Conservation (phyloP, 2,113 vertebrate genomes). For the rat (Rattus norvegicus) region DNA sequence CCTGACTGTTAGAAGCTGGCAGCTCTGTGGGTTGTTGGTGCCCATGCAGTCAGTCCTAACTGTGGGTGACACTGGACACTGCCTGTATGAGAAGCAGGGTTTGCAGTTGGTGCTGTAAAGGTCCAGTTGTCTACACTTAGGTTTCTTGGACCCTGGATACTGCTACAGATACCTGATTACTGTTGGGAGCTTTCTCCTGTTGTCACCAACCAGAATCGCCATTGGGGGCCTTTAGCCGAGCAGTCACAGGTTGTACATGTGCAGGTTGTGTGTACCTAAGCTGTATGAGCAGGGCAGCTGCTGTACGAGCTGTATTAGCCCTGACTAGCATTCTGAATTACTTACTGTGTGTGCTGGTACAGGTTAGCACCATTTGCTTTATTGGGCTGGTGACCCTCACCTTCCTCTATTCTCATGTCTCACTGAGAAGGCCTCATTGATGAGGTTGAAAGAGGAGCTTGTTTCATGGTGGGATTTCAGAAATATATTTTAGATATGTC, state of each 20-base stretch:
- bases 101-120: neutral
- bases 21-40: neutral
- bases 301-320: neutral
- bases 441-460: neutral
- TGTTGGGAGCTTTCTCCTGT: neutral
- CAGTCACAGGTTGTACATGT: neutral
- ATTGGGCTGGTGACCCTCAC: neutral
- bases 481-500: constrained; percentile 28
- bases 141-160: neutral
- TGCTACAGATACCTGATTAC: neutral
- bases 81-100: neutral
- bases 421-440: constrained; percentile 73
- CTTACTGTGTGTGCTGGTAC: neutral
- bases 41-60: neutral
- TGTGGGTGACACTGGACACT: neutral
- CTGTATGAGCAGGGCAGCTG: neutral
- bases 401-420: neutral
- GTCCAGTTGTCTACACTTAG: neutral
- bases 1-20: no score
- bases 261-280: neutral
- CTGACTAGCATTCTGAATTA: neutral
- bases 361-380: neutral
- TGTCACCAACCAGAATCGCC: neutral
- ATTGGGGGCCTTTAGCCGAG: neutral
- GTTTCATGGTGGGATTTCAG: neutral